Percentiles rank a stretch among this genome's conserved stretches.
Conservation (phyloP, 2,888 invertebrate genomes). For the Drosophila atripex region DNA sequence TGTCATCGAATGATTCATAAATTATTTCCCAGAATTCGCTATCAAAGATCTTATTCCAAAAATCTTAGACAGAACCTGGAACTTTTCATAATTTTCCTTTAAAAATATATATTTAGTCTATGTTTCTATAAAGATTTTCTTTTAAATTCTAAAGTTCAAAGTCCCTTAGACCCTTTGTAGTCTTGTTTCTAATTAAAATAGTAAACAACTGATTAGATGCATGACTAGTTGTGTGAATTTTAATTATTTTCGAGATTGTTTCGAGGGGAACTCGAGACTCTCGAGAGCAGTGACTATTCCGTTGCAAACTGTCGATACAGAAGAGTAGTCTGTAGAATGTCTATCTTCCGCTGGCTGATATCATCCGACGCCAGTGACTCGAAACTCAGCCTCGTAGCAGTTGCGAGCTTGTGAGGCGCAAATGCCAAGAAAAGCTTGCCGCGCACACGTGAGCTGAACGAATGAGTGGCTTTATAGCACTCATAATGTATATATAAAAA, state of each 20-base stretch:
- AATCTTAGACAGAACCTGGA: no score
- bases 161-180: not conserved
- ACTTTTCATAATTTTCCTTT: no score
- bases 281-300: constrained; percentile 7
- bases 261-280: constrained; percentile 1
- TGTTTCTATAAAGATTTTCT: not conserved
- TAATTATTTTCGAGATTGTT: not conserved
- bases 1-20: no score
- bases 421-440: constrained; percentile 53
- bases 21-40: no score
- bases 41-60: no score
- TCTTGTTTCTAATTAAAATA: not conserved
- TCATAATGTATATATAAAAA: not conserved
- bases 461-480: constrained; percentile 4
- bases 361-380: constrained; percentile 40
- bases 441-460: constrained; percentile 53
- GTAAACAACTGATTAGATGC: constrained; percentile 30
- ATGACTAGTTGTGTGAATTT: constrained; percentile 21
- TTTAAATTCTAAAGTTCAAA: not conserved
- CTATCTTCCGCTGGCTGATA: constrained; percentile 35
- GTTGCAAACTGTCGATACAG: constrained; percentile 1
- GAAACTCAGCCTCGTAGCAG: constrained; percentile 19
- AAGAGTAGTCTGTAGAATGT: constrained; percentile 31
- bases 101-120: not conserved
- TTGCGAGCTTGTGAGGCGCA: constrained; percentile 37